Evolutionary conservation across 2,888 invertebrate species (phyloP).

Genomic region (Amphipoea oculea): DNA sequence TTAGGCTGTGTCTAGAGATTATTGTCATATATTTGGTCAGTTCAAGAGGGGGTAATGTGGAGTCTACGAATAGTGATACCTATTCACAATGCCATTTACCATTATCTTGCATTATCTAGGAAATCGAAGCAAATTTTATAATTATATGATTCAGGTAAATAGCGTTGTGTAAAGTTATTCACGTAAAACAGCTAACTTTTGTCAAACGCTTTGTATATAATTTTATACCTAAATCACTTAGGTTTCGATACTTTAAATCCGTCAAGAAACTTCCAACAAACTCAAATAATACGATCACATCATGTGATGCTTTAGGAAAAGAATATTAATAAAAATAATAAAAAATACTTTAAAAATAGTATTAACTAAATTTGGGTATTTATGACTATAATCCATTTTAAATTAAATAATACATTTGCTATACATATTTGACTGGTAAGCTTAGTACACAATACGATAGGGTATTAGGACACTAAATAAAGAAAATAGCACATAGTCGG

Average conservation of each 20-base stretch:
- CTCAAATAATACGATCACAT: constrained; percentile 84
- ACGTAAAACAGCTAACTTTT: constrained; percentile 72
- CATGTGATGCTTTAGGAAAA: constrained; percentile 86
- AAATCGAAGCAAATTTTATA: constrained; percentile 71
- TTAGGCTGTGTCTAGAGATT: constrained; percentile 88
- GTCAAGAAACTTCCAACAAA: constrained; percentile 77
- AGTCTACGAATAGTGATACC: constrained; percentile 69
- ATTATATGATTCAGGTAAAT: constrained; percentile 66
- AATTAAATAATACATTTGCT: constrained; percentile 89
- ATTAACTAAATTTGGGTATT: constrained; percentile 91
- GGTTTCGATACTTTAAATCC: constrained; percentile 74
- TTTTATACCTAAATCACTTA: constrained; percentile 76
- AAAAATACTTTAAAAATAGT: constrained; percentile 84
- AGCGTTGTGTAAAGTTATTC: constrained; percentile 68
- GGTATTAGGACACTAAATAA: constrained; percentile 88
- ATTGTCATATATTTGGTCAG: constrained; percentile 90
- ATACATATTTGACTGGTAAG: constrained; percentile 90
- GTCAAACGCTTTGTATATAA: constrained; percentile 75
- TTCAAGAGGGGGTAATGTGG: constrained; percentile 79
- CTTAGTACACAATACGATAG: constrained; percentile 88
- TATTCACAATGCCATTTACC: constrained; percentile 68
- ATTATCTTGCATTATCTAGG: constrained; percentile 69
- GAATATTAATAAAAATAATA: constrained; percentile 80
- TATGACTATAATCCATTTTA: constrained; percentile 90
- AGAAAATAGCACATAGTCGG: constrained; percentile 85